Evolutionary conservation across 2,113 vertebrate species (phyloP).

Genomic region (Danio rerio): GRCz12tu NC_133185.1:17184501-17185000

Average conservation of each 20-base stretch:
- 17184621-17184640: conserved; percentile 24
- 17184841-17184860: conserved; percentile 5
- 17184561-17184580: background rate
- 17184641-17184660: conserved; percentile 24
- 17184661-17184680: conserved; percentile 21
- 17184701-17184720: background rate
- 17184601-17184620: conserved; percentile 52
- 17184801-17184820: conserved; percentile 26
- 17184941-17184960: background rate
- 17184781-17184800: conserved; percentile 20
- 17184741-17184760: conserved; percentile 15
- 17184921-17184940: background rate
- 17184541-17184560: background rate
- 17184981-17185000: background rate
- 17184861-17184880: background rate
- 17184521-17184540: conserved; percentile 2
- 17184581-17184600: conserved; percentile 45
- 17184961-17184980: background rate
- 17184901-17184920: background rate
- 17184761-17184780: conserved; percentile 37
- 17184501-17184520: background rate
- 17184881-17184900: background rate
- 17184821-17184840: conserved; percentile 7
- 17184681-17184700: background rate
- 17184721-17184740: background rate